Percentiles rank a stretch among this genome's conserved stretches.
phyloP scores from a whole-genome alignment of 2,797 vertebrate species.

The Gobio occitaniae region DNA sequence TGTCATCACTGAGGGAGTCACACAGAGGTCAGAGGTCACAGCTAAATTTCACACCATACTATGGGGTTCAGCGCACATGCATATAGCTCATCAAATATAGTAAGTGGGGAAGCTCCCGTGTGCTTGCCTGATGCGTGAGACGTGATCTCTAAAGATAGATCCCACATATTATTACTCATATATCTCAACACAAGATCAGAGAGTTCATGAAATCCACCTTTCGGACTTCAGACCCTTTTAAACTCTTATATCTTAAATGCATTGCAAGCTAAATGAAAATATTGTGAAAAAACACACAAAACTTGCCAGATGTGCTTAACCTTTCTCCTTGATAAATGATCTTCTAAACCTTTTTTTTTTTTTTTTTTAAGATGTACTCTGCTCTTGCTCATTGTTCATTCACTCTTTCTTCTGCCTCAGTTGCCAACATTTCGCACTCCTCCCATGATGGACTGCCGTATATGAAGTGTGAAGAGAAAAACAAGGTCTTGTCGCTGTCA shows the following conservation, averaged over 20 bases:
- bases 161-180: background rate
- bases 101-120: background rate
- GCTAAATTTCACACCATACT: no score
- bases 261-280: background rate
- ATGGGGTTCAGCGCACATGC: no score
- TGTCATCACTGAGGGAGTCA: constrained; percentile 84
- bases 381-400: background rate
- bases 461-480: constrained; percentile 63
- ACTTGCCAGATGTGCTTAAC: background rate
- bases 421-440: constrained; percentile 72
- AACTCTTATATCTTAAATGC: background rate
- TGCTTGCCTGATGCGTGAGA: background rate
- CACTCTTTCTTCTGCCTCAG: constrained; percentile 61
- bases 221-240: background rate
- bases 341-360: background rate
- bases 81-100: background rate
- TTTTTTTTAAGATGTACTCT: background rate
- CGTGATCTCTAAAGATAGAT: background rate
- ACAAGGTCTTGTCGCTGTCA: constrained; percentile 71
- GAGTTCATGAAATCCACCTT: no score
- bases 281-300: background rate
- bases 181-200: background rate
- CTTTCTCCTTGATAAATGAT: background rate
- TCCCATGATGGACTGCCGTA: constrained; percentile 63
- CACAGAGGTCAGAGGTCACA: constrained; percentile 80